These are phyloP conservation scores for Hypolimnas misippus DNA, from an alignment of 2,888 invertebrate genomes.

Conservation along the genomic window DNA sequence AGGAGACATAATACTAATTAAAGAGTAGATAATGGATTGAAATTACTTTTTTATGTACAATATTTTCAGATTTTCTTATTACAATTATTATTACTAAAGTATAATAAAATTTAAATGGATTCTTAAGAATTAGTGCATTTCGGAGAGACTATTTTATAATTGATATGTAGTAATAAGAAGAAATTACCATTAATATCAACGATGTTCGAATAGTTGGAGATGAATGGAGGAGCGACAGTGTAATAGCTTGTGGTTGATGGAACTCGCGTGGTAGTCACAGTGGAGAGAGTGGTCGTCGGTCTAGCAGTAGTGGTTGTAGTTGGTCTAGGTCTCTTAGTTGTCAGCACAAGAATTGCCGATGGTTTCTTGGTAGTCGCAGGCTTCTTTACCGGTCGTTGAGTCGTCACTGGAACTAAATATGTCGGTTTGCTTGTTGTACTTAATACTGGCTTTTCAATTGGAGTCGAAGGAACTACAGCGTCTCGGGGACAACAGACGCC, in stretches of 20 bases:
- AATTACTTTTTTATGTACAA: too few relatives aligned
- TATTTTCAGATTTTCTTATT: too few relatives aligned
- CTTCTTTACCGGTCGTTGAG: slow-evolving; percentile 58
- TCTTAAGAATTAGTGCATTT: too few relatives aligned
- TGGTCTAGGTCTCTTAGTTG: slow-evolving; percentile 62
- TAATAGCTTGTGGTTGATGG: slow-evolving; percentile 74
- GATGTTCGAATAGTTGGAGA: slow-evolving; percentile 77
- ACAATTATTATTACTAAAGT: too few relatives aligned
- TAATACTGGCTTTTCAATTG: slow-evolving; percentile 64
- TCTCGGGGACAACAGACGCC: slow-evolving; percentile 94
- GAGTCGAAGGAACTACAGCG: slow-evolving; percentile 44
- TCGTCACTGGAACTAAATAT: slow-evolving; percentile 71
- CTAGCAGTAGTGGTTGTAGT: slow-evolving; percentile 52
- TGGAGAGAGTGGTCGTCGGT: slow-evolving; percentile 49
- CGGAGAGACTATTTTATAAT: too few relatives aligned
- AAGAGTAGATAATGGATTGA: too few relatives aligned
- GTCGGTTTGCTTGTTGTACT: slow-evolving; percentile 73
- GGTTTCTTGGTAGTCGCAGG: slow-evolving; percentile 62
- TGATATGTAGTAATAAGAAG: too few relatives aligned
- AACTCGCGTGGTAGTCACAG: slow-evolving; percentile 54
- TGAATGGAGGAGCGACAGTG: slow-evolving; percentile 66
- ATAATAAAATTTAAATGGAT: too few relatives aligned
- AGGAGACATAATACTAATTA: too few relatives aligned
- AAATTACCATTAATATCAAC: slow-evolving; percentile 81
- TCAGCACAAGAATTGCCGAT: slow-evolving; percentile 61